Base-by-base conservation (phyloP, 2,888 invertebrate genomes). In the Drosophila aldrichi region DNA sequence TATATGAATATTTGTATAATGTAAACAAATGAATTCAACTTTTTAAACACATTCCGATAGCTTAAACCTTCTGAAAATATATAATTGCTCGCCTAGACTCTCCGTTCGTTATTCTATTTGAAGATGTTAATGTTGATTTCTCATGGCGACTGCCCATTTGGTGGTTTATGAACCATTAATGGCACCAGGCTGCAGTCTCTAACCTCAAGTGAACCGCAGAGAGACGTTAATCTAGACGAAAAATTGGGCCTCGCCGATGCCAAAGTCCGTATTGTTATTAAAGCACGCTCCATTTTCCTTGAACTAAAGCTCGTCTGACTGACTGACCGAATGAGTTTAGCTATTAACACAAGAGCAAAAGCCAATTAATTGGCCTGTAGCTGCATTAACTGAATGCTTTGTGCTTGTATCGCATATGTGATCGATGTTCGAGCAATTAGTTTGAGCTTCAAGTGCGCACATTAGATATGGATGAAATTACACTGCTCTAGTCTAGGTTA, bases 221-320 rank as follows among this genome's bases (percentile, higher is more conserved):
- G 7, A 52, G 61, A 43, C 46, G 57, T 59, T 70, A 70, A 55
- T 51, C 57, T 62, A n/a, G 41, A 36, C 48, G 48, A 29, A 65
- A 59, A 64, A 69, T 63, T 61, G 56, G 43, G 59, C 70, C 72
- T 54, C 63, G 22, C 34, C n/a, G 36, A 59, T 64, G 79, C 56
- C 67, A 79, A 79, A 82, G 79, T 78, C 65, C 64, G 43, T 40
- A 48, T 63, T 59, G 41, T 61, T 41, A 60, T 56, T 69, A 78
- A 72, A 88, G 64, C 86, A 82, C 68, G 86, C 73, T 85, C 76
- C 72, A 88, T 89, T 85, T 83, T 90, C 84, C 84, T 90, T 85
- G 84, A 84, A 84, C 90, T 74, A 48, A 72, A n/a, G 55, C 25
- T 29, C 36, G 29, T 48, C 49, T 59, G 38, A 54, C 54, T 54